Base-by-base conservation (phyloP, 1,140 invertebrate genomes). In the Meloidogyne exigua region DNA sequence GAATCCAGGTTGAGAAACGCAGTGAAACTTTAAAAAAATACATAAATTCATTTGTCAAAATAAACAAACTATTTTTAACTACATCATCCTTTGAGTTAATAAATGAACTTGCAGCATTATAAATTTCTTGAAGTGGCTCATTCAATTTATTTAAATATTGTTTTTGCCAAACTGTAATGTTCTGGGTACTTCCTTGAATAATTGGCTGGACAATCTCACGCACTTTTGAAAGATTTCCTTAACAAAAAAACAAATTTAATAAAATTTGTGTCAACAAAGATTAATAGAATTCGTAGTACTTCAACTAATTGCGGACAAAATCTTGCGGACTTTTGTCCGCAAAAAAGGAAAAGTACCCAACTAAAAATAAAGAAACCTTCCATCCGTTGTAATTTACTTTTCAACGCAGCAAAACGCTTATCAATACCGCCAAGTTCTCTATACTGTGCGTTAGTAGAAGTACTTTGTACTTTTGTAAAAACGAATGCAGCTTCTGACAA, bases 381-480 rank as follows among this genome's bases (percentile, higher is more conserved):
- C 70, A 80, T 65, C 15, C 68, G 57, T 25, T 39, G 72, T 21
- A 80, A 62, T 32, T 82, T 72, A 25, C 42, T 49, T 36, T 74
- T 74, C 18, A 80, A 49, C 63, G 66, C 77, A 9, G 81, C 66
- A 63, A 80, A 69, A 12, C 79, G 66, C 62, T 80, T 80, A 66
- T 80, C 79, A 66, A 80, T 82, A 10, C 79, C 79, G 11, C 80
- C n/a, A 42, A 80, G 82, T n/a, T 80, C 80, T 67, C 80, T 62
- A 44, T 80, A 80, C 39, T 73, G 72, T n/a, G 66, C 25, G n/a
- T 62, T 80, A 28, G 69, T 68, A 3, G 66, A 57, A 26, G 80
- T 39, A 13, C 81, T 77, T 73, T 83, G 73, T 4, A 82, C 78
- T 9, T 65, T 49, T 39, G 70, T 63, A 18, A 82, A 75, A 26